These are phyloP conservation scores for Neosalanx taihuensis DNA, from an alignment of 2,797 vertebrate genomes.

Conservation along the genomic window DNA sequence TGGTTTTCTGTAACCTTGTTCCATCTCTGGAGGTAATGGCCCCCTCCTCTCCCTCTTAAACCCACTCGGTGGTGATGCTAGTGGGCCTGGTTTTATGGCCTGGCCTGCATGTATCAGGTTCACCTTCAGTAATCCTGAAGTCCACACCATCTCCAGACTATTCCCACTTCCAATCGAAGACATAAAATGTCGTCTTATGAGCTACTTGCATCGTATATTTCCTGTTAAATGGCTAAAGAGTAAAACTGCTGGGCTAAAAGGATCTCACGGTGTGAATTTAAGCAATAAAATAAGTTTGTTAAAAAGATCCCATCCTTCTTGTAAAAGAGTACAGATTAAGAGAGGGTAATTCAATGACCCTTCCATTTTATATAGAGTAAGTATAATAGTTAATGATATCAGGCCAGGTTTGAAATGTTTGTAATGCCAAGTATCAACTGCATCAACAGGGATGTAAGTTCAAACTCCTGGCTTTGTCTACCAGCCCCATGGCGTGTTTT, in stretches of 20 bases:
- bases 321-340: neutral
- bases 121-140: constrained; percentile 65
- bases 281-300: neutral
- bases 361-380: too few species aligned
- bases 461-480: neutral
- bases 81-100: constrained; percentile 49
- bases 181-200: constrained; percentile 58
- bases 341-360: neutral
- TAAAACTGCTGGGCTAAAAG: constrained; percentile 15
- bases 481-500: neutral
- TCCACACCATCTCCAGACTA: constrained; percentile 49
- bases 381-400: neutral
- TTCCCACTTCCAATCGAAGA: constrained; percentile 57
- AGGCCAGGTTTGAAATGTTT: neutral
- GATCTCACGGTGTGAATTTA: constrained; percentile 26
- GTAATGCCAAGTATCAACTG: neutral
- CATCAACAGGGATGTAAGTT: neutral
- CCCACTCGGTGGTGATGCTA: constrained; percentile 44
- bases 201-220: constrained; percentile 49
- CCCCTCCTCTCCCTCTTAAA: constrained; percentile 44
- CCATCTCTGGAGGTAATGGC: constrained; percentile 60
- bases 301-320: neutral
- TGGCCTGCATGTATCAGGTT: constrained; percentile 50
- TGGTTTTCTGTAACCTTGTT: constrained; percentile 38
- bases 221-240: constrained; percentile 40